phyloP scores from a whole-genome alignment of 92 coral and sea anemone genomes.

The Metridium senile region DNA sequence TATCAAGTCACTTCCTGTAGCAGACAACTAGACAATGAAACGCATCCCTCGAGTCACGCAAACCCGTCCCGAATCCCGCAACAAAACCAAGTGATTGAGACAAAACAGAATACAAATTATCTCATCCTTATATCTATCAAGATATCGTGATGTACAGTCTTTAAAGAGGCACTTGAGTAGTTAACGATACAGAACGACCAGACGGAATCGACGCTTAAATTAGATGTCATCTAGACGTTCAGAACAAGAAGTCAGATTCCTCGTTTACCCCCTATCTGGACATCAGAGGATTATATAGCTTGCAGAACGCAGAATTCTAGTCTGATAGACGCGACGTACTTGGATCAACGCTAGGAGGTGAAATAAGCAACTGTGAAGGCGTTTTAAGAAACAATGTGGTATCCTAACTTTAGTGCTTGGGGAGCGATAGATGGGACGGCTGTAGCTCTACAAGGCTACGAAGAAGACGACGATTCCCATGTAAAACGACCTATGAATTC shows the following conservation, averaged over 20 bases:
- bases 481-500: constrained; percentile 99
- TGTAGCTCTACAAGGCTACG: constrained; percentile 57
- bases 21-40: constrained; percentile 15
- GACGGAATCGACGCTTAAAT: background rate
- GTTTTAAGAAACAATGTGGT: constrained; percentile 59
- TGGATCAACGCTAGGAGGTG: constrained; percentile 32
- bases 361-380: constrained; percentile 12
- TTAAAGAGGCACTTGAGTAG: constrained; percentile 16
- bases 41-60: constrained; percentile 23
- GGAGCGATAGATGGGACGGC: constrained; percentile 57
- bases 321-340: constrained; percentile 23
- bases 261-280: constrained; percentile 62
- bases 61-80: background rate
- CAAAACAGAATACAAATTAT: constrained; percentile 20
- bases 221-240: constrained; percentile 18
- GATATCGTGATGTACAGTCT: constrained; percentile 4
- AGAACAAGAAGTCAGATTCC: constrained; percentile 43
- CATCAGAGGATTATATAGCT: constrained; percentile 43
- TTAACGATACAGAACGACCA: constrained; percentile 5
- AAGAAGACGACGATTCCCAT: constrained; percentile 91
- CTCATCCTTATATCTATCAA: constrained; percentile 23
- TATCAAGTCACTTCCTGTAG: constrained; percentile 29
- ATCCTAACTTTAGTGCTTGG: constrained; percentile 50
- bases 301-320: constrained; percentile 29
- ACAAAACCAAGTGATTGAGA: constrained; percentile 18